These are phyloP conservation scores for Sycobia sp. DNA, from an alignment of 1,140 invertebrate genomes.

Conservation along the genomic window DNA sequence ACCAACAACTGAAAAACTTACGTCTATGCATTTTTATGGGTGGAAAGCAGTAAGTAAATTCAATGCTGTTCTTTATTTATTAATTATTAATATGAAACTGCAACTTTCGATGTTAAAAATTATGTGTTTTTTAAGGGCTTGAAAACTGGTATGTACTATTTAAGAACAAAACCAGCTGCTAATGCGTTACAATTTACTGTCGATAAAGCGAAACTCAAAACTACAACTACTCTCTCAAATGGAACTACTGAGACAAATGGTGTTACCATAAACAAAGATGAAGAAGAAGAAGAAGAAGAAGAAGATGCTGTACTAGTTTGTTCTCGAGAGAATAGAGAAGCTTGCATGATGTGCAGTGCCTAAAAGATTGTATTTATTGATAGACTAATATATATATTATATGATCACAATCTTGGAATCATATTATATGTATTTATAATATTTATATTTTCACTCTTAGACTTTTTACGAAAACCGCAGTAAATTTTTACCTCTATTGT, in stretches of 20 bases:
- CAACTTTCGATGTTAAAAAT: neutral
- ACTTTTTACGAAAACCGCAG: too few relatives aligned
- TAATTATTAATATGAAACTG: conserved; percentile 27
- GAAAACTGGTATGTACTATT: conserved; percentile 99
- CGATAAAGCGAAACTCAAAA: conserved; percentile 81
- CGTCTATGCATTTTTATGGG: conserved; percentile 98
- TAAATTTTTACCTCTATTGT: too few relatives aligned
- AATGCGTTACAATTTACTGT: conserved; percentile 98
- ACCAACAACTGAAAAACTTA: conserved; percentile 91
- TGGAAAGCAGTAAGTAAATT: conserved; percentile 81
- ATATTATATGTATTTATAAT: too few relatives aligned
- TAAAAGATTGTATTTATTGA: conserved; percentile 55
- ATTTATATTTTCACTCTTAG: too few relatives aligned
- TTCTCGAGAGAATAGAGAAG: conserved; percentile 88
- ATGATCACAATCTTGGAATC: too few relatives aligned
- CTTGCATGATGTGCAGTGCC: conserved; percentile 82
- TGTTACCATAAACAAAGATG: conserved; percentile 44
- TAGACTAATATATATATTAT: too few relatives aligned
- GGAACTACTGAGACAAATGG: conserved; percentile 25
- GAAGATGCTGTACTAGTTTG: conserved; percentile 78
- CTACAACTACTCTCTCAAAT: conserved; percentile 36
- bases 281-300: conserved; percentile 53
- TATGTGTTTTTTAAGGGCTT: conserved; percentile 74
- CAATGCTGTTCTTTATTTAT: too few relatives aligned
- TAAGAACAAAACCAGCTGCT: conserved; percentile 94